A percentile compares a stretch with the other conserved stretches of the same genome.
Evolutionary conservation across 2,113 vertebrate species (phyloP).

Genomic region (Circaetus cinerascens): DNA sequence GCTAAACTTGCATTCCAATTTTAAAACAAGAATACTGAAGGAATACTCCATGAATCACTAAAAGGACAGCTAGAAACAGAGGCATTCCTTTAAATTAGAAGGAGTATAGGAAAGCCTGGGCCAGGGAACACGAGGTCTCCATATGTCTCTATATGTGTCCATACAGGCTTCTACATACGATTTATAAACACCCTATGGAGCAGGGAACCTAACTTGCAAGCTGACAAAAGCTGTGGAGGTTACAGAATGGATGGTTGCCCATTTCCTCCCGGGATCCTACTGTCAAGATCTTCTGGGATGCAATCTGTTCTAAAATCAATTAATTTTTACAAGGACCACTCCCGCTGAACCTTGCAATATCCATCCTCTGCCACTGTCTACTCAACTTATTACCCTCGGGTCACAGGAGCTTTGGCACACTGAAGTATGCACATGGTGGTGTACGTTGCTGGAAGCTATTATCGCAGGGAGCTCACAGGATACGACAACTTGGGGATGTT

Average conservation of each 20-base stretch:
- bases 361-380: constrained; percentile 61
- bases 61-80: constrained; percentile 21
- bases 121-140: constrained; percentile 58
- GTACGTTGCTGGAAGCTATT: constrained; percentile 57
- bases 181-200: constrained; percentile 58
- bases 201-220: constrained; percentile 33
- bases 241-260: constrained; percentile 57
- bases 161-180: constrained; percentile 1
- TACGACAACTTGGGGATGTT: background rate
- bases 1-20: background rate
- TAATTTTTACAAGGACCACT: constrained; percentile 64
- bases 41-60: background rate
- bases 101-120: background rate
- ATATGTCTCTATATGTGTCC: constrained; percentile 68
- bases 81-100: constrained; percentile 42
- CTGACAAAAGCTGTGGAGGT: constrained; percentile 64
- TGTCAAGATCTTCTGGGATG: constrained; percentile 57
- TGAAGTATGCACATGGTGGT: background rate
- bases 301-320: constrained; percentile 69
- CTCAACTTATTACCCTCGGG: constrained; percentile 51
- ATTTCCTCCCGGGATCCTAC: constrained; percentile 57
- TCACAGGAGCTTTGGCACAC: constrained; percentile 49
- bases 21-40: background rate
- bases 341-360: constrained; percentile 64
- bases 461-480: constrained; percentile 41